Conservation (phyloP, 2,113 vertebrate genomes). For the Asarcornis scutulata region DNA sequence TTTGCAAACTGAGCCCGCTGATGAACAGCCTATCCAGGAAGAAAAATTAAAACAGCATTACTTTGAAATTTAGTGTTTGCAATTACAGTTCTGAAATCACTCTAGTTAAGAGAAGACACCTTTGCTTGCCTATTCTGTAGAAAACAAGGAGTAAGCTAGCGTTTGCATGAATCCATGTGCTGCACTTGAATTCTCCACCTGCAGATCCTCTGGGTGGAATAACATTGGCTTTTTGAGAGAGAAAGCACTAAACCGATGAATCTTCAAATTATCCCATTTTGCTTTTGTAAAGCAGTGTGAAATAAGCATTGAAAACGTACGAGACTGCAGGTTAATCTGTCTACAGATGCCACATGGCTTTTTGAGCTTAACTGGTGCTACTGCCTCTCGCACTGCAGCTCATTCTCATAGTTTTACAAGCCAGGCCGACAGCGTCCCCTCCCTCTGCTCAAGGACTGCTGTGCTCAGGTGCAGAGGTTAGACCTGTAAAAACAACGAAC, state of each 20-base stretch:
- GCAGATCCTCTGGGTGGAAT: neutral
- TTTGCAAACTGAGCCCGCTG: neutral
- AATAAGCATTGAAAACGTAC: slow-evolving; percentile 53
- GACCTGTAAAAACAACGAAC: neutral
- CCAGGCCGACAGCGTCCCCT: neutral
- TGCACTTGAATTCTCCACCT: neutral
- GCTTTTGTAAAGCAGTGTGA: slow-evolving; percentile 37
- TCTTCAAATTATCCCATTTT: neutral
- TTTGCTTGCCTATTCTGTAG: neutral
- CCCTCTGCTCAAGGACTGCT: neutral
- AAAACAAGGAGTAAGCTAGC: neutral
- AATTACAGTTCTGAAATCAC: neutral
- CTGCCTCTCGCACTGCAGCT: neutral
- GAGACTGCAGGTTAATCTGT: neutral
- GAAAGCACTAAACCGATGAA: neutral
- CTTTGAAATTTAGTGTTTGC: neutral
- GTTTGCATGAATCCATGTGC: neutral
- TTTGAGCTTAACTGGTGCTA: neutral
- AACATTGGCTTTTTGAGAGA: neutral
- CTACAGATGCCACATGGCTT: neutral
- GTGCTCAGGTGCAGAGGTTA: neutral
- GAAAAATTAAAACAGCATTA: neutral
- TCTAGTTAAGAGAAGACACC: neutral
- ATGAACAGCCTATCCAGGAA: neutral
- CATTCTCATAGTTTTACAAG: neutral